Conservation (phyloP, 2,113 vertebrate genomes). For the Eubucco bourcierii region DNA sequence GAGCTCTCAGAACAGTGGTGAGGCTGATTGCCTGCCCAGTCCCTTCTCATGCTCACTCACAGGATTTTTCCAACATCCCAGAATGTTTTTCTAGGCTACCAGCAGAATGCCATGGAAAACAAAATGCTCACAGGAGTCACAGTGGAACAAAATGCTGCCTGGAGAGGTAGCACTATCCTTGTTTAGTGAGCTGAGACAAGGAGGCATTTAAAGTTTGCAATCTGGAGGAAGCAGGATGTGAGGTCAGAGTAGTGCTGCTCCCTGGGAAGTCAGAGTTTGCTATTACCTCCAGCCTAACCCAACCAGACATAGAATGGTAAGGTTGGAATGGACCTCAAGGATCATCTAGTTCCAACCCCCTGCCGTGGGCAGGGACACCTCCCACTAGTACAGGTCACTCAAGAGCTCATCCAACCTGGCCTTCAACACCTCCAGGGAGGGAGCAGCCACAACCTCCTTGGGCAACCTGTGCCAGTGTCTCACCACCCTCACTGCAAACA, state of each 20-base stretch:
- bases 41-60: neutral
- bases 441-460: too few species aligned
- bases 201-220: neutral
- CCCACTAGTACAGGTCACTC: too few species aligned
- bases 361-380: too few species aligned
- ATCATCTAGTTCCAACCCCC: too few species aligned
- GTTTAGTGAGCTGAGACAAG: neutral
- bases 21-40: neutral
- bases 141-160: neutral
- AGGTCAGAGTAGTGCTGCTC: neutral
- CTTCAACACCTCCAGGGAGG: too few species aligned
- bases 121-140: neutral
- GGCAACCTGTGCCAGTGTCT: too few species aligned
- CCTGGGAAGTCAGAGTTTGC: neutral
- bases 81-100: neutral
- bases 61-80: neutral
- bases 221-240: neutral
- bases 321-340: too few species aligned
- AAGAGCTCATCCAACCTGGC: too few species aligned
- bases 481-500: too few species aligned
- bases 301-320: neutral
- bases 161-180: neutral
- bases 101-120: neutral
- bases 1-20: neutral
- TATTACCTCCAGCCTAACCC: neutral